Conservation (phyloP, 2,797 vertebrate genomes). For the Anisognathus igniventris region DNA sequence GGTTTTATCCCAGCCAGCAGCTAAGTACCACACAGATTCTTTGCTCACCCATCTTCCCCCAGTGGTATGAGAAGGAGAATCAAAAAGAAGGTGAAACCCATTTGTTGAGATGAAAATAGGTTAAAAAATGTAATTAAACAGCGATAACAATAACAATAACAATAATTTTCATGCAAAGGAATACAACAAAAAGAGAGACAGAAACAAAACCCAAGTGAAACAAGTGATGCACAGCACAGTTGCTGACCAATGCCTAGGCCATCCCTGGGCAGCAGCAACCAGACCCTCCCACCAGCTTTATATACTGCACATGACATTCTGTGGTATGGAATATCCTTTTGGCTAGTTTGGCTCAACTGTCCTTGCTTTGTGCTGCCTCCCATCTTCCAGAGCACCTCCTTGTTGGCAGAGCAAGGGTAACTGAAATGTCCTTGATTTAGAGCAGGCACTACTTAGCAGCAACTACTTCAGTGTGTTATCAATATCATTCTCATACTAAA, state of each 20-base stretch:
- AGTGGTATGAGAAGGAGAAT: not conserved
- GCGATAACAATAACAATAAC: not conserved
- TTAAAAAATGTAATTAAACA: not conserved
- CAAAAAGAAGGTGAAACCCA: not conserved
- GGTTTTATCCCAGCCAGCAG: fast-evolving
- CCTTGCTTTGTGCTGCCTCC: not conserved
- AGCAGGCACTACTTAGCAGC: not conserved
- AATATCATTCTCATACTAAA: not conserved
- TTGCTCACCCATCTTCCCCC: not conserved
- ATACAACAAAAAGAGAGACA: not conserved
- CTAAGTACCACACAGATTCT: not conserved
- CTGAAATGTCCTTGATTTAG: not conserved
- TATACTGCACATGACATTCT: not conserved
- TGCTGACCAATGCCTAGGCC: not conserved
- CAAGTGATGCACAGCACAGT: too few species aligned
- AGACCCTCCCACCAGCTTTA: not conserved
- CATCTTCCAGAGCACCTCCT: not conserved
- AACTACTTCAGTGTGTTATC: not conserved
- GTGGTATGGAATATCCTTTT: not conserved
- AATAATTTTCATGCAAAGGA: not conserved
- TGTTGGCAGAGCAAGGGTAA: not conserved
- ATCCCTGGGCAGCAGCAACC: not conserved
- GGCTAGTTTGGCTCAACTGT: not conserved
- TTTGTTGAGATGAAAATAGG: not conserved
- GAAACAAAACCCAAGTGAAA: not conserved